Conservation (phyloP, 1,140 invertebrate genomes). For the Penaeus indicus region DNA sequence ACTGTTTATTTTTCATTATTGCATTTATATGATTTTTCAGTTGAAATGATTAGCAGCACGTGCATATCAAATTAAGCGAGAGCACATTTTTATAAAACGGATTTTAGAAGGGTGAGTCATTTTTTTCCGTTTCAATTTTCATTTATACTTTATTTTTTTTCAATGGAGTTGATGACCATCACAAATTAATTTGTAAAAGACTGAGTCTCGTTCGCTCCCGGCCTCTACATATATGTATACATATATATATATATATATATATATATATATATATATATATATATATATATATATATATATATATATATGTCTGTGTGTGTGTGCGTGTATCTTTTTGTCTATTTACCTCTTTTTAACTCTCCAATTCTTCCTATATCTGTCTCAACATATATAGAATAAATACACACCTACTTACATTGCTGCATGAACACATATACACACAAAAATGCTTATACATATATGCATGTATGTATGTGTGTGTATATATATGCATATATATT, state of each 20-base stretch:
- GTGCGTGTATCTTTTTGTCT: background rate
- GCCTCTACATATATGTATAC: background rate
- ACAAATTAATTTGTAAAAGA: background rate
- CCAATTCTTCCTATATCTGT: background rate
- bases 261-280: slow-evolving; percentile 16
- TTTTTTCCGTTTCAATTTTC: too few species aligned
- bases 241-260: slow-evolving; percentile 21
- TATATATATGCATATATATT: background rate
- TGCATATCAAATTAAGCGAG: too few species aligned
- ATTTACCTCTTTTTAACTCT: background rate
- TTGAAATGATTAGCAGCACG: too few species aligned
- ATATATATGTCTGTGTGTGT: background rate
- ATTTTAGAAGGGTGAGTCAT: too few species aligned
- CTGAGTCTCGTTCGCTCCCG: background rate
- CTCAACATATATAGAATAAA: background rate
- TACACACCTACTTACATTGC: background rate
- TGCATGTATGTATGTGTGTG: background rate
- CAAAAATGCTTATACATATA: slow-evolving; percentile 2
- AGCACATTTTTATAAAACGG: too few species aligned
- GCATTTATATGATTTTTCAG: too few species aligned
- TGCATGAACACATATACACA: background rate
- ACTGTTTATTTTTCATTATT: too few species aligned
- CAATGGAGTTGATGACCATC: too few species aligned
- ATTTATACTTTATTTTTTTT: too few species aligned
- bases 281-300: slow-evolving; percentile 27